phyloP scores from a whole-genome alignment of 2,797 vertebrate species.

The Myotis pilosus region DNA sequence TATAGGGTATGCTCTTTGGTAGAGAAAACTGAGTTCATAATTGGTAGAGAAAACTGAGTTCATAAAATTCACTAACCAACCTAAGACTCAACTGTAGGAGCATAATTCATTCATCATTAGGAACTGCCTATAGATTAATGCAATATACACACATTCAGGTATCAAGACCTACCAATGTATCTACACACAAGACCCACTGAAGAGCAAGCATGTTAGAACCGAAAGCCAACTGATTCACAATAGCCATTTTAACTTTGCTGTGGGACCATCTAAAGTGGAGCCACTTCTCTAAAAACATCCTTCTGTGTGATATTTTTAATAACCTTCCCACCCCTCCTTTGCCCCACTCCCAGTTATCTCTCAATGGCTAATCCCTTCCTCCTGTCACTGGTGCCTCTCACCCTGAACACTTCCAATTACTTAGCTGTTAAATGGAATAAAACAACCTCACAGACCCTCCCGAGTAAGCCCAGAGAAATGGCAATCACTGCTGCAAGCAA shows the following conservation, averaged over 20 bases:
- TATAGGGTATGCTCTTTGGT: not conserved
- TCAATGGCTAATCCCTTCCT: not conserved
- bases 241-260: not conserved
- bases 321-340: not conserved
- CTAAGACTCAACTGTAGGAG: not conserved
- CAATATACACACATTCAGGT: not conserved
- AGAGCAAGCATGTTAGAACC: not conserved
- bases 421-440: constrained; percentile 22
- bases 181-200: not conserved
- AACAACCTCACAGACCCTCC: constrained; percentile 12
- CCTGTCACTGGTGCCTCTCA: not conserved
- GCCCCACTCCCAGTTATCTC: not conserved
- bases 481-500: not conserved
- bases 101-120: not conserved
- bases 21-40: not conserved
- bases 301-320: not conserved
- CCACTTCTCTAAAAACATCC: not conserved
- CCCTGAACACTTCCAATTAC: constrained; percentile 32
- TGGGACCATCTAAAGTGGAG: not conserved
- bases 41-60: not conserved
- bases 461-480: constrained; percentile 20
- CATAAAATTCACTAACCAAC: not conserved
- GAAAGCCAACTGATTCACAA: not conserved
- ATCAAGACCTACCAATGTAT: not conserved
- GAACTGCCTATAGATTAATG: not conserved